Evolutionary conservation across 1,140 invertebrate genomes (phyloP).

Genomic region (Drosophila sechellia): DNA sequence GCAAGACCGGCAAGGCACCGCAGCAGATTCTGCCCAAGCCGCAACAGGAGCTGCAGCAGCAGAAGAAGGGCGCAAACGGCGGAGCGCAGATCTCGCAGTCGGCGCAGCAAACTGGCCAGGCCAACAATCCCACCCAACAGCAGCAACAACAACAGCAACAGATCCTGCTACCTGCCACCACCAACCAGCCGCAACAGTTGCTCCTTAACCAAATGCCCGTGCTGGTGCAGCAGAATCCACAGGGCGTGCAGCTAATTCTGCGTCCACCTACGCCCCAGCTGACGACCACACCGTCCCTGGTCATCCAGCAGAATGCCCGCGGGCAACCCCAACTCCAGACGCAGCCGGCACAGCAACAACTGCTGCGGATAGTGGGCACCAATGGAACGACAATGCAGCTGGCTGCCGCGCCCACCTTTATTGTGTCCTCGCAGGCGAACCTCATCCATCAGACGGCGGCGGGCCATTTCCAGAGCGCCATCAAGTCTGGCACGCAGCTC

Average conservation of each 20-base stretch:
- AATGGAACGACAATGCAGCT: conserved; percentile 85
- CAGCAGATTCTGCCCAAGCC: conserved; percentile 83
- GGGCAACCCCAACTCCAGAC: conserved; percentile 78
- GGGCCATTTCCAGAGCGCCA: conserved; percentile 76
- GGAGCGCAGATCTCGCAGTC: conserved; percentile 73
- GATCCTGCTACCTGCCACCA: conserved; percentile 77
- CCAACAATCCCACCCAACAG: conserved; percentile 45
- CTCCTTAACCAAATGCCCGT: conserved; percentile 84
- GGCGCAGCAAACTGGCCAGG: conserved; percentile 66
- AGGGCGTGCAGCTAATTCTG: conserved; percentile 86
- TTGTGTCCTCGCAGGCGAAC: conserved; percentile 84
- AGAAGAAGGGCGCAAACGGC: conserved; percentile 43
- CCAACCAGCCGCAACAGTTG: conserved; percentile 72
- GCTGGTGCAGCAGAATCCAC: conserved; percentile 84
- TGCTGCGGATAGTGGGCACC: conserved; percentile 85
- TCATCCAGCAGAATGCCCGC: conserved; percentile 82
- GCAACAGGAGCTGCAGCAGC: conserved; percentile 56
- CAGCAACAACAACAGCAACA: conserved; percentile 63
- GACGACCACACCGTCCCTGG: conserved; percentile 84
- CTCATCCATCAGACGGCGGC: conserved; percentile 81
- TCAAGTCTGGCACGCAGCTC: conserved; percentile 71
- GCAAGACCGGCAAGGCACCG: conserved; percentile 72
- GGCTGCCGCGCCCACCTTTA: conserved; percentile 83
- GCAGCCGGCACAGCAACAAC: conserved; percentile 85
- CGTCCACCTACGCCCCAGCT: conserved; percentile 85